These are phyloP conservation scores for Muscina levida DNA, from an alignment of 2,888 invertebrate genomes.

Conservation along the genomic window DNA sequence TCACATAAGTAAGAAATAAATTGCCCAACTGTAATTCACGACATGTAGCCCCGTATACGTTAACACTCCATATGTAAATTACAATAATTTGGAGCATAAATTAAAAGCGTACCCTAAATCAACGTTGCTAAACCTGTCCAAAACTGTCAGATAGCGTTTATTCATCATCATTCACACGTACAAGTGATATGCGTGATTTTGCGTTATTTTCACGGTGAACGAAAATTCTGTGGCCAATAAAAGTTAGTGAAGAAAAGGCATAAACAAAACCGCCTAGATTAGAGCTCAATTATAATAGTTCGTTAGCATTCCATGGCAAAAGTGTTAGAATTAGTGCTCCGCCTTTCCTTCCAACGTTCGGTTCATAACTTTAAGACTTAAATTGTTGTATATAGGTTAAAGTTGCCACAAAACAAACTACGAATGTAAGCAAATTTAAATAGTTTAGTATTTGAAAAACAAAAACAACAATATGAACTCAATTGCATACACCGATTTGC, in stretches of 20 bases:
- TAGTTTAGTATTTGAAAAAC: too few species aligned
- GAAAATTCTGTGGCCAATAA: constrained; percentile 50
- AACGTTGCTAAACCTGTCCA: not conserved
- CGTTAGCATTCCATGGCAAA: constrained; percentile 25
- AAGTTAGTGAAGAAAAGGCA: constrained; percentile 36
- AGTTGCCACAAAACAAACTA: too few species aligned
- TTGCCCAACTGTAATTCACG: not conserved
- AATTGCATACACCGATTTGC: too few species aligned
- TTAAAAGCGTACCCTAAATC: too few species aligned
- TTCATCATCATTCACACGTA: not conserved
- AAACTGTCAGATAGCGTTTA: not conserved
- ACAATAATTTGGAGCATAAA: constrained; percentile 11
- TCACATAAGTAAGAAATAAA: not conserved
- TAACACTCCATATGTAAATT: constrained; percentile 18
- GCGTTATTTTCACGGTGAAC: not conserved
- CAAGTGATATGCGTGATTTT: constrained; percentile 38
- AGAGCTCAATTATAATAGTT: constrained; percentile 35
- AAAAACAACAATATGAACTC: too few species aligned
- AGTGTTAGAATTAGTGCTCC: not conserved
- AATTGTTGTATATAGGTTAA: not conserved
- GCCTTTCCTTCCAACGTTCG: not conserved
- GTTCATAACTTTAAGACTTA: not conserved
- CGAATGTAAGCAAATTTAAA: too few species aligned
- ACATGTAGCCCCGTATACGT: not conserved
- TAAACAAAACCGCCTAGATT: constrained; percentile 35